phyloP scores from a whole-genome alignment of 2,888 invertebrate genomes.

The Chymomyza caudatula region DNA sequence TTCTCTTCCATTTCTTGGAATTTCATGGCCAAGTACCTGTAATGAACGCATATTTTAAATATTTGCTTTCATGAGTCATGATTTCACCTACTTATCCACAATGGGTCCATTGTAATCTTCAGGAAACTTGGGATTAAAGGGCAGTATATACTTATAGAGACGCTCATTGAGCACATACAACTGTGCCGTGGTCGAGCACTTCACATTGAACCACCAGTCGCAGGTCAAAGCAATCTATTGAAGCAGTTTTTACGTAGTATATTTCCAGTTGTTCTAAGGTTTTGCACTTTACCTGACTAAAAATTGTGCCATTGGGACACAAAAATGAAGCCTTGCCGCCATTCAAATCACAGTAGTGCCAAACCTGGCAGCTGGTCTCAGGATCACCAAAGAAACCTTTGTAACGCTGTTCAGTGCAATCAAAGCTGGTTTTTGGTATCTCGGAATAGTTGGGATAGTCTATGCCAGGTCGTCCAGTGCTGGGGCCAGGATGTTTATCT shows the following conservation, averaged over 20 bases:
- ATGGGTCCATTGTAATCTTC: constrained; percentile 93
- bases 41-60: background rate
- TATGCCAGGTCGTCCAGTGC: constrained; percentile 81
- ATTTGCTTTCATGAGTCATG: background rate
- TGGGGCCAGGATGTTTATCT: constrained; percentile 80
- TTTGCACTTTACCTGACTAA: constrained; percentile 82
- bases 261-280: background rate
- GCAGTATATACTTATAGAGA: constrained; percentile 91
- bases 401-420: constrained; percentile 90
- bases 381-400: constrained; percentile 95
- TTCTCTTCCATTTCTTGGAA: constrained; percentile 93
- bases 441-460: constrained; percentile 88
- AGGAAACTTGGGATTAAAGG: constrained; percentile 91
- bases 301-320: constrained; percentile 94
- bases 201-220: constrained; percentile 96
- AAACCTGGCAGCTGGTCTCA: constrained; percentile 92
- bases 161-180: constrained; percentile 92
- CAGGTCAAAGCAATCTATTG: constrained; percentile 86
- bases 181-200: constrained; percentile 89
- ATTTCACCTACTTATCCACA: constrained; percentile 85
- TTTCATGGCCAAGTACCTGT: constrained; percentile 88
- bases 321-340: constrained; percentile 93
- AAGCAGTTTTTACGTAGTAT: too few relatives aligned
- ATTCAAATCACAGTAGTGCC: constrained; percentile 95
- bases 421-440: constrained; percentile 88